These are phyloP conservation scores for Drosophila nigrodunni DNA, from an alignment of 1,140 invertebrate species.

Conservation along the genomic window DNA sequence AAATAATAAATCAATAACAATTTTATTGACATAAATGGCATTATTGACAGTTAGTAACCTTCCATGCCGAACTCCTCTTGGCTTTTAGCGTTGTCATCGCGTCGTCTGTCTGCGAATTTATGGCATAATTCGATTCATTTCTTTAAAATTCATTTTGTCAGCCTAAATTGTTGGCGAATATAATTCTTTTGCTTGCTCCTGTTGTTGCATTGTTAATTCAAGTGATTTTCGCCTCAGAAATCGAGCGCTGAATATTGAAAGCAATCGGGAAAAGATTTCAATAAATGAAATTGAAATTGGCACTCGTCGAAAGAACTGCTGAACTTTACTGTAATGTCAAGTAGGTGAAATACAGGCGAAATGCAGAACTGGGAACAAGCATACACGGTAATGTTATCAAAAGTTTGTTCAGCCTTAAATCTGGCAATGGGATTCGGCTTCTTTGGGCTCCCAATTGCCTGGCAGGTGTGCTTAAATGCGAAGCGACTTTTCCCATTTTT, in stretches of 20 bases:
- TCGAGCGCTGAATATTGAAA: slow-evolving; percentile 8
- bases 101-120: slow-evolving; percentile 48
- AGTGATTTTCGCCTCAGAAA: slow-evolving; percentile 54
- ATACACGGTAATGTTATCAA: slow-evolving; percentile 20
- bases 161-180: slow-evolving; percentile 40
- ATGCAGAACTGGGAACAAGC: background rate
- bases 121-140: slow-evolving; percentile 76
- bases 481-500: slow-evolving; percentile 21
- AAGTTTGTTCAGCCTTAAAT: slow-evolving; percentile 35
- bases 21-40: slow-evolving; percentile 72
- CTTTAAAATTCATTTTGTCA: slow-evolving; percentile 61
- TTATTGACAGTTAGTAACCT: slow-evolving; percentile 60
- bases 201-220: slow-evolving; percentile 61
- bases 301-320: background rate
- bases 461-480: slow-evolving; percentile 28
- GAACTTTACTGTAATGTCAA: background rate
- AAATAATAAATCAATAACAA: slow-evolving; percentile 81
- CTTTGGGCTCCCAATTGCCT: background rate
- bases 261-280: background rate
- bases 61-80: background rate
- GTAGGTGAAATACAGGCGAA: slow-evolving; percentile 4
- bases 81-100: slow-evolving; percentile 29
- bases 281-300: slow-evolving; percentile 1
- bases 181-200: background rate
- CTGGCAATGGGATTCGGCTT: slow-evolving; percentile 5